Conservation (phyloP, 2,888 invertebrate species). For the Kryphioiulus occultus region DNA sequence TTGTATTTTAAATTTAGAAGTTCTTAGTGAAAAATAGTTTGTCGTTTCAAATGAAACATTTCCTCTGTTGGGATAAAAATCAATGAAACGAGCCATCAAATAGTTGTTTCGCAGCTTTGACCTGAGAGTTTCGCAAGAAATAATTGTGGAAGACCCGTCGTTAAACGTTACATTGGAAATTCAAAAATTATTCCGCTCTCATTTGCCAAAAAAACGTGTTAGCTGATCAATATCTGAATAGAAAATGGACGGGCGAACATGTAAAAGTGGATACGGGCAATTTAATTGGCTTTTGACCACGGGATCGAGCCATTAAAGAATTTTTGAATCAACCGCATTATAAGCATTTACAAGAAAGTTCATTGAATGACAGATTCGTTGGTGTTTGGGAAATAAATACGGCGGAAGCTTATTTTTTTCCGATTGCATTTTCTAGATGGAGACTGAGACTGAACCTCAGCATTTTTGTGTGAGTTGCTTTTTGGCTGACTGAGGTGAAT, state of each 20-base stretch:
- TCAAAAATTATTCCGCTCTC: neutral
- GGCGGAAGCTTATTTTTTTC: neutral
- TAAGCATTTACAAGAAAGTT: conserved; percentile 20
- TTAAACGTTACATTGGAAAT: conserved; percentile 11
- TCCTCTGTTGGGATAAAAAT: neutral
- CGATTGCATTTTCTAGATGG: neutral
- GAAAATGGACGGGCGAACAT: neutral
- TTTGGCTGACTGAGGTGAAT: conserved; percentile 14
- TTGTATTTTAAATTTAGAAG: no score
- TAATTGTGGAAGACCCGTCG: neutral
- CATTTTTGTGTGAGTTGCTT: conserved; percentile 3
- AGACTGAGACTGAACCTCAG: neutral
- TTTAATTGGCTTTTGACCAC: neutral
- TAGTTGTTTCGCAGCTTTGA: neutral
- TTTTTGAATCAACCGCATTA: conserved; percentile 31
- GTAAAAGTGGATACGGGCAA: neutral
- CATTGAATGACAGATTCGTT: conserved; percentile 1
- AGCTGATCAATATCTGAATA: neutral
- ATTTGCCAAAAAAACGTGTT: conserved; percentile 10
- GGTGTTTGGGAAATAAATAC: neutral
- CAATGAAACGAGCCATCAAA: neutral
- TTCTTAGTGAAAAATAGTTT: neutral
- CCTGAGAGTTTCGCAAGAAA: neutral
- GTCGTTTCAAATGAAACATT: neutral
- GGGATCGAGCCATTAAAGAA: neutral